Evolutionary conservation across 2,888 invertebrate genomes (phyloP).

Genomic region (Hesperia comma): DNA sequence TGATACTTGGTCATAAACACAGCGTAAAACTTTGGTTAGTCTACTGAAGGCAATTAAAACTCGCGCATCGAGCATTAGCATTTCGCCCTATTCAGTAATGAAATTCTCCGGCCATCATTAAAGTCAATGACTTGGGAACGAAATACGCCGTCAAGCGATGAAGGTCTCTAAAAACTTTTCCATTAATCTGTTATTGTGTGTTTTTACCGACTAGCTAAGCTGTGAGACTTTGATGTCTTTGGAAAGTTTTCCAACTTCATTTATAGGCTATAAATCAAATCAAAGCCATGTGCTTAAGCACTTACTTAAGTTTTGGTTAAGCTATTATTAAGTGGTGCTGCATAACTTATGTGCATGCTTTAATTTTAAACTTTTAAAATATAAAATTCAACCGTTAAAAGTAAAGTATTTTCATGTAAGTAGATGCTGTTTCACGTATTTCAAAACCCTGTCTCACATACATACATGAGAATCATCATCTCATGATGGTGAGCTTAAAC

Average conservation of each 20-base stretch:
- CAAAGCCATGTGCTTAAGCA: neutral
- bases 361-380: too few relatives aligned
- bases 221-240: conserved; percentile 20
- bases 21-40: conserved; percentile 16
- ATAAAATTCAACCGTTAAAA: too few relatives aligned
- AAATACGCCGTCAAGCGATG: conserved; percentile 54
- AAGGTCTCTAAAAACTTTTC: conserved; percentile 57
- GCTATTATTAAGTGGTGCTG: neutral
- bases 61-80: conserved; percentile 40
- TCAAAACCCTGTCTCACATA: too few relatives aligned
- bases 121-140: conserved; percentile 66
- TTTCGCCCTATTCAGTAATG: conserved; percentile 56
- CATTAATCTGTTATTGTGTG: conserved; percentile 50
- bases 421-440: too few relatives aligned
- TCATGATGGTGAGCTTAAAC: too few relatives aligned
- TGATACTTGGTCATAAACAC: neutral
- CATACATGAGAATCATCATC: too few relatives aligned
- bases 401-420: too few relatives aligned
- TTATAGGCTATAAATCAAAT: conserved; percentile 30
- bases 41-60: conserved; percentile 37
- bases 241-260: conserved; percentile 13
- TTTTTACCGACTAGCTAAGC: conserved; percentile 33
- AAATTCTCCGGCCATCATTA: conserved; percentile 63
- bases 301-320: conserved; percentile 6
- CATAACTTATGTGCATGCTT: neutral